Evolutionary conservation across 2,113 vertebrate genomes (phyloP), one percentile per base, ranked within the genome.

Genomic region (Uropsilus gracilis): DNA sequence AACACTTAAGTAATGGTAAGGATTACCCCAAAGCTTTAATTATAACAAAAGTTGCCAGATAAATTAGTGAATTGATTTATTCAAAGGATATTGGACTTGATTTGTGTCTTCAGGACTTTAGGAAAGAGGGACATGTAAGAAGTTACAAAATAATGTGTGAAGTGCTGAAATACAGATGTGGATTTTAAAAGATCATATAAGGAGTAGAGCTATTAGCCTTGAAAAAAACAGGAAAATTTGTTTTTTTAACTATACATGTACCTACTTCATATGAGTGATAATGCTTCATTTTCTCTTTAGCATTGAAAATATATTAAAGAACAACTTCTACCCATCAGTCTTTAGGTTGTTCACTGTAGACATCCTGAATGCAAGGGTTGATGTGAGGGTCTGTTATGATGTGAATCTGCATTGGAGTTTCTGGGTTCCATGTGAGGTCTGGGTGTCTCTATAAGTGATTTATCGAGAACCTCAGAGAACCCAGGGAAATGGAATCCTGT

Each of bases 21-120:
- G 73, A 88, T 88, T 59, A 71, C 13, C 13, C 6, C 39, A 34
- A 37, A 10, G 37, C 42, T 24, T 16, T 39, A 42, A 71, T 71
- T 71, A 9, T 8, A 71, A 42, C 68, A 71, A 72, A 66, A 66
- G 55, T 75, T 83, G 39, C 55, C 84, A 48, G 42, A 28, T 55
- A 55, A 42, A 78, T 87, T 87, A 88, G 57, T 72, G 17, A 88
- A 84, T 84, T 88, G 28, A 72, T 66, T 42, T 42, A 84, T 59
- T 59, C 64, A 55, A 91, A 94, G 55, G n/a, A 91, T 78, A 48
- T 84, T 84, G 32, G 28, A 88, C 63, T 96, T 78, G 32, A 87
- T 59, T 66, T 39, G 8, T 66, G 46, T 91, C 64, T 84, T 93
- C 24, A 78, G 59, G 57, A 71, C 53, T 72, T 64, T 26, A 48